Conservation (phyloP, 2,888 invertebrate species). For the Nesidiocoris tenuis region DNA sequence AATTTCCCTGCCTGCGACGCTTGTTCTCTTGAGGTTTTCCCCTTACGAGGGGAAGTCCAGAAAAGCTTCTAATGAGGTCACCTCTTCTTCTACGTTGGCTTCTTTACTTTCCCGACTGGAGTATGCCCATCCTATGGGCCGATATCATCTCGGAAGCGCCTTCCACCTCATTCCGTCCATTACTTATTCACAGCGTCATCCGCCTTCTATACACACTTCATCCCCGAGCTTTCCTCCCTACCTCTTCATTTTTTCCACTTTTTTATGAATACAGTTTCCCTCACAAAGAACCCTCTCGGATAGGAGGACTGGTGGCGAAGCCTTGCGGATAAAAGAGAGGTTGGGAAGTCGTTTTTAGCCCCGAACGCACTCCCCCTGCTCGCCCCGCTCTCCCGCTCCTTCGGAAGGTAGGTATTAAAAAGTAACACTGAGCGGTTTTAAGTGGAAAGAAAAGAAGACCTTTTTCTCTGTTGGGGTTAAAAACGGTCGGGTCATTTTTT, state of each 20-base stretch:
- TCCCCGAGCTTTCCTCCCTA: background rate
- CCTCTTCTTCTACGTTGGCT: background rate
- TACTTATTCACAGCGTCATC: conserved; percentile 30
- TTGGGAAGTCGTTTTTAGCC: background rate
- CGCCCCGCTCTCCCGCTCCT: background rate
- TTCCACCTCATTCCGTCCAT: conserved; percentile 6
- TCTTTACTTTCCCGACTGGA: background rate
- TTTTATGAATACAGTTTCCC: conserved; percentile 26
- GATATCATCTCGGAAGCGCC: background rate
- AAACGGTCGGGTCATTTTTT: background rate
- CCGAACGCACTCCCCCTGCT: background rate
- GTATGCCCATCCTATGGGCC: background rate
- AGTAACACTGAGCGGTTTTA: conserved; percentile 14
- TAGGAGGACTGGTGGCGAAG: background rate
- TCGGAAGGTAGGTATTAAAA: conserved; percentile 8
- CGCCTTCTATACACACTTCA: conserved; percentile 23
- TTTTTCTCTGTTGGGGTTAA: background rate
- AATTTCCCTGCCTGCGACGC: background rate
- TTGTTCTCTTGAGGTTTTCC: background rate
- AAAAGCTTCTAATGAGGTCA: background rate
- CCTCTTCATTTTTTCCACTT: background rate
- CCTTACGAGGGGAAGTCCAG: background rate
- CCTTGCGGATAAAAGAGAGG: background rate
- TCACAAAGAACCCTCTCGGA: background rate
- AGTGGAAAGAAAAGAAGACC: background rate